Conservation (phyloP, 2,113 vertebrate genomes). For the Ibidorhyncha struthersii region DNA sequence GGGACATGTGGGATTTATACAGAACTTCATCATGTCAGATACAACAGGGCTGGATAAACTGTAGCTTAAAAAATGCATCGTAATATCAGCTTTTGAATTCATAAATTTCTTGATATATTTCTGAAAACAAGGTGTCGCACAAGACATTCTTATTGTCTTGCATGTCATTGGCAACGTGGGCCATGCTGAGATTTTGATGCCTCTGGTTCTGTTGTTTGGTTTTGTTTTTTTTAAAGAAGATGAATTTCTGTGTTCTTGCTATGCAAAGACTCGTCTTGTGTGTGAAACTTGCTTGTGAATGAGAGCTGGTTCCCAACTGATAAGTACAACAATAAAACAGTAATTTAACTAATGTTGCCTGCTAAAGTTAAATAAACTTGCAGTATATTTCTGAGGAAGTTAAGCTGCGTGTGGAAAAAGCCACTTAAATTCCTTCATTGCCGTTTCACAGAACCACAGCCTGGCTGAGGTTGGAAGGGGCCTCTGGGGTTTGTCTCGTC, state of each 20-base stretch:
- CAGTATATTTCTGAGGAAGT: neutral
- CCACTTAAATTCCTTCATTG: neutral
- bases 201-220: neutral
- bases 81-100: neutral
- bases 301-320: neutral
- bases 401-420: neutral
- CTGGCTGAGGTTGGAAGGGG: neutral
- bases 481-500: neutral
- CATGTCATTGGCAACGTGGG: neutral
- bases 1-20: neutral
- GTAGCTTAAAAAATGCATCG: neutral
- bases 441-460: neutral
- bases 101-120: neutral
- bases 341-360: constrained; percentile 11
- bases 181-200: neutral
- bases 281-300: neutral
- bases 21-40: neutral
- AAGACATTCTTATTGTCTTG: neutral
- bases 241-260: neutral
- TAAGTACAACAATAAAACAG: neutral
- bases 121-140: neutral
- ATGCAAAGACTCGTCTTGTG: neutral
- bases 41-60: neutral
- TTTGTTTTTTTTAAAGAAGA: accelerated
- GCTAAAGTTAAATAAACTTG: constrained; percentile 33